Conservation (phyloP, 2,888 invertebrate genomes). For the Limnephilus lunatus region DNA sequence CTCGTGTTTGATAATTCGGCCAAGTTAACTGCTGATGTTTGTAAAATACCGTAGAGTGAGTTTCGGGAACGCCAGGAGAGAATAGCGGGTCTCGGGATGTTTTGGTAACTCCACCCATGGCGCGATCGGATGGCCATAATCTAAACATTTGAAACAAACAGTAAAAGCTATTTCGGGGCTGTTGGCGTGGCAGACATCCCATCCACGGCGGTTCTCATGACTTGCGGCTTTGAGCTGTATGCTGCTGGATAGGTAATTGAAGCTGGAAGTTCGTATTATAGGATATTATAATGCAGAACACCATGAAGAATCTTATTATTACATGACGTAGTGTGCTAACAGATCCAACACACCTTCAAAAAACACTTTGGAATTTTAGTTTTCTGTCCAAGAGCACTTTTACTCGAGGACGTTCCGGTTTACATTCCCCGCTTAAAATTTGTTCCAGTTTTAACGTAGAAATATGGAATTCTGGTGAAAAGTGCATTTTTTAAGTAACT, state of each 20-base stretch:
- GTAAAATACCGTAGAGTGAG: neutral
- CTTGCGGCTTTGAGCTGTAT: constrained; percentile 46
- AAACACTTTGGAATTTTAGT: neutral
- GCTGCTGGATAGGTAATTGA: constrained; percentile 9
- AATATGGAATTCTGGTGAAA: neutral
- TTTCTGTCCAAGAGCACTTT: neutral
- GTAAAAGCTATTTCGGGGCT: constrained; percentile 65
- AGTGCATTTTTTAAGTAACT: too few species aligned
- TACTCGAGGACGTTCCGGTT: neutral
- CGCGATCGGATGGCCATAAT: constrained; percentile 64
- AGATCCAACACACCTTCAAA: neutral
- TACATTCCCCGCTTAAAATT: neutral
- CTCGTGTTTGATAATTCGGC: neutral
- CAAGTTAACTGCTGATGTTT: too few species aligned
- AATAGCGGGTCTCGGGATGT: neutral
- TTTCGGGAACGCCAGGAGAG: neutral
- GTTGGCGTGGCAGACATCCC: constrained; percentile 41
- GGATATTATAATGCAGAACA: neutral
- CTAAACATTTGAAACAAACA: constrained; percentile 66
- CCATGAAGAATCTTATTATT: neutral
- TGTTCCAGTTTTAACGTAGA: neutral
- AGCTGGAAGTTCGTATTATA: neutral
- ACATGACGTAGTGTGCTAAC: neutral
- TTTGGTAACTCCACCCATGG: neutral
- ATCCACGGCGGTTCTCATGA: neutral